Evolutionary conservation across 2,113 vertebrate genomes (phyloP), one percentile per base, ranked within the genome.

Genomic region (Phalacrocorax pelagicus): DNA sequence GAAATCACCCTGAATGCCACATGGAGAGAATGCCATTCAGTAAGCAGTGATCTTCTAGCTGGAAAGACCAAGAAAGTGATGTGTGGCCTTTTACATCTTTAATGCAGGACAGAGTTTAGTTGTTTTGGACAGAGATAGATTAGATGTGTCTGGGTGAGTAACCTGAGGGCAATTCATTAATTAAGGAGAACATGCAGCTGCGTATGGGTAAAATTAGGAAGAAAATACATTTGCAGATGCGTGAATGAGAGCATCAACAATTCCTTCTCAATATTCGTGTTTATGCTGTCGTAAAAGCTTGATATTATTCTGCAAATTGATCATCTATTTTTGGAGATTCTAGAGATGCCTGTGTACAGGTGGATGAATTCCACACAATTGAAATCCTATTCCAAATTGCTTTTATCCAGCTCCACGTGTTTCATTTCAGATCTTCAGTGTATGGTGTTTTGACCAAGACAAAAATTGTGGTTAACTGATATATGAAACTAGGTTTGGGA

Each of bases 61-160:
- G 59, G 71, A 89, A 96, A 95, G 72, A 94, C 46, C 87, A 93
- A 79, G 78, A 84, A 95, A 81, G 59, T 97, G 95, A 96, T 94
- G 95, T 94, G 74, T 93, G 88, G 92, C 57, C 77, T 97, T 97
- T 97, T 94, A 88, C 57, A 96, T 97, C 70, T 96, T 96, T 97
- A 97, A 97, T 93, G 58, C 71, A 74, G 86, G 59, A 94, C 70
- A 66, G 44, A 79, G 86, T 93, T 96, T 95, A 88, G 90, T 95
- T 95, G 96, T 97, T 97, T 97, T 83, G 88, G 86, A 95, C 79
- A 90, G 91, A 97, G 96, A 96, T 67, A 89, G 58, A 97, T 96
- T 92, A 96, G 94, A 97, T 97, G 79, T 96, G 66, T 92, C 92
- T 96, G 89, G 74, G 82, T 95, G 81, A 94, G 49, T 96, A 94